Evolutionary conservation across 2,888 invertebrate species (phyloP), one percentile per base, ranked within the genome.

Genomic region (Allacma fusca): DNA sequence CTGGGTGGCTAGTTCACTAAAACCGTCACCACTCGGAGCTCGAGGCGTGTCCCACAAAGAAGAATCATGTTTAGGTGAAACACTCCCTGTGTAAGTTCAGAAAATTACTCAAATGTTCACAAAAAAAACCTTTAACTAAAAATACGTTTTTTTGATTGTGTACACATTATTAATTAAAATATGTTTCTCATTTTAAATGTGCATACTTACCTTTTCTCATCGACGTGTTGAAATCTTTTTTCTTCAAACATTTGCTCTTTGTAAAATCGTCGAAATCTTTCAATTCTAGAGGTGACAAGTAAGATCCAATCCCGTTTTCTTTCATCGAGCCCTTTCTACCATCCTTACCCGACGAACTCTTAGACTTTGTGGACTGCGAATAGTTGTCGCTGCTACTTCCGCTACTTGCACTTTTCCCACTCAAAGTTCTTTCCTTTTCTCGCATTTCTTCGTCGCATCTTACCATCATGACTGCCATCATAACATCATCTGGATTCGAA

Each of bases 401-500:
- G 70, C 79, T 81, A 59, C 71, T 78, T 7, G 64, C 72, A 69
- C 75, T 77, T 75, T 78, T 79, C 29, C 73, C 78, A 34, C 78
- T 79, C 19, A 75, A 43, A 57, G 73, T 79, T 76, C 79, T 78
- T 34, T 77, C 79, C 29, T 79, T 79, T 34, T 80, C 77, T 23
- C 71, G 24, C 70, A 70, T 70, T 43, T 72, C 75, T 57, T 79
- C 74, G 24, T 79, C 77, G 40, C 73, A 72, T 43, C 77, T 73
- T 77, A 59, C 78, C 76, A 69, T 74, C 80, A 72, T 77, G 12
- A 79, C 74, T 70, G 68, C 70, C 71, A 75, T 79, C 76, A 77
- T 84, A 44, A 86, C 86, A 80, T 91, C 90, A 78, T 91, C 91
- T 76, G 90, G 89, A 83, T 89, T 88, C 67, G 91, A 91, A 83